Evolutionary conservation across 2,113 vertebrate genomes (phyloP).

Genomic region (Nicator chloris): DNA sequence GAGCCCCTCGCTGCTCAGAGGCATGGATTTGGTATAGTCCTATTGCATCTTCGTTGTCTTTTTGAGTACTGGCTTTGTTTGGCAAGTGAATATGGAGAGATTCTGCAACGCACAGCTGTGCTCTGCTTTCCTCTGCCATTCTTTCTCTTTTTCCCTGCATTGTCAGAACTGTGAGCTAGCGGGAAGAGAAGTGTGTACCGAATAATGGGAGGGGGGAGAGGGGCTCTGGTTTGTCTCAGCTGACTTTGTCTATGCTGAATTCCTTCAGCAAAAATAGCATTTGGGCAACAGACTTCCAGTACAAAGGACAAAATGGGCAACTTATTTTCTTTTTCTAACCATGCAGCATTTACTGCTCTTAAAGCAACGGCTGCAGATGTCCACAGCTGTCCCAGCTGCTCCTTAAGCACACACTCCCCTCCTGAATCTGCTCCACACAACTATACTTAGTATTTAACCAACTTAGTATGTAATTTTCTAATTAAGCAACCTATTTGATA

Average conservation of each 20-base stretch:
- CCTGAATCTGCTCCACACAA: neutral
- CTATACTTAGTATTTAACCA: neutral
- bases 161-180: constrained; percentile 53
- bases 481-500: neutral
- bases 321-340: neutral
- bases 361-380: constrained; percentile 4
- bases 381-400: constrained; percentile 15
- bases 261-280: neutral
- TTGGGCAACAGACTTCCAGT: neutral
- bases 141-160: constrained; percentile 49
- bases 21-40: constrained; percentile 45
- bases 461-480: neutral
- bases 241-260: neutral
- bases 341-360: neutral
- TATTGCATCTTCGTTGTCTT: constrained; percentile 61
- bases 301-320: neutral
- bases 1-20: constrained; percentile 32
- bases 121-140: constrained; percentile 59
- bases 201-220: constrained; percentile 14
- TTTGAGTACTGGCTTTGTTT: constrained; percentile 58
- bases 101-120: constrained; percentile 49
- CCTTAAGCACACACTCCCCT: neutral
- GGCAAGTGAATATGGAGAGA: constrained; percentile 52
- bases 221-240: constrained; percentile 1
- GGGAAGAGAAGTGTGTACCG: constrained; percentile 27